A percentile compares a stretch with the other conserved stretches of the same genome.
Conservation (phyloP, 2,888 invertebrate genomes). For the Achlya flavicornis region DNA sequence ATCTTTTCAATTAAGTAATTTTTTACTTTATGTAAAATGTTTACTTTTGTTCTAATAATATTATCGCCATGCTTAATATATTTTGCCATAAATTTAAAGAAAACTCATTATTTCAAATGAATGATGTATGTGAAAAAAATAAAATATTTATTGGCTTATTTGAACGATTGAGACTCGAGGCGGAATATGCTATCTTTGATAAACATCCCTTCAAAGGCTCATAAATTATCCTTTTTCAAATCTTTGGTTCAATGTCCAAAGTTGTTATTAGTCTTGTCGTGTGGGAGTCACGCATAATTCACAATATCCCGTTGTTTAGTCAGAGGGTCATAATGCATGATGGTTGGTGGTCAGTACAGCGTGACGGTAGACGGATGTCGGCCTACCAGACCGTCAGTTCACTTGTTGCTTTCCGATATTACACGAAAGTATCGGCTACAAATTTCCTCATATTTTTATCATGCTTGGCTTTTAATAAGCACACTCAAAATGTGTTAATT, state of each 20-base stretch:
- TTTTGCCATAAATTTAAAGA: no score
- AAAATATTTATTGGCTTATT: background rate
- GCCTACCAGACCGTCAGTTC: constrained; percentile 41
- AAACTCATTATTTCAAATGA: no score
- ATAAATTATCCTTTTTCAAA: background rate
- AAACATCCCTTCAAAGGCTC: background rate
- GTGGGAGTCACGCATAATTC: constrained; percentile 76
- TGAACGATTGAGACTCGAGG: no score
- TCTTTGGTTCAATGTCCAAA: background rate
- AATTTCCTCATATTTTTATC: constrained; percentile 7
- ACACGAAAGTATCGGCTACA: constrained; percentile 24
- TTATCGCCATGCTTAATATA: no score
- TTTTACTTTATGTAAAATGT: no score
- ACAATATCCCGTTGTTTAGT: constrained; percentile 74
- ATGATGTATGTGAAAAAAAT: no score
- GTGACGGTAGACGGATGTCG: constrained; percentile 59
- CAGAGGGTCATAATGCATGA: constrained; percentile 64
- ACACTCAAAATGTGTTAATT: background rate
- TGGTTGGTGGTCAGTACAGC: constrained; percentile 62
- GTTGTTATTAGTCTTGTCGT: constrained; percentile 24
- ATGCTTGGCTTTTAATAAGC: background rate
- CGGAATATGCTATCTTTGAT: background rate
- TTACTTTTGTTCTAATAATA: no score
- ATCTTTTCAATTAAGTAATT: background rate
- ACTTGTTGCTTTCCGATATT: constrained; percentile 49